phyloP scores from a whole-genome alignment of 1,140 invertebrate genomes.

The Stegodyphus dumicola region DNA sequence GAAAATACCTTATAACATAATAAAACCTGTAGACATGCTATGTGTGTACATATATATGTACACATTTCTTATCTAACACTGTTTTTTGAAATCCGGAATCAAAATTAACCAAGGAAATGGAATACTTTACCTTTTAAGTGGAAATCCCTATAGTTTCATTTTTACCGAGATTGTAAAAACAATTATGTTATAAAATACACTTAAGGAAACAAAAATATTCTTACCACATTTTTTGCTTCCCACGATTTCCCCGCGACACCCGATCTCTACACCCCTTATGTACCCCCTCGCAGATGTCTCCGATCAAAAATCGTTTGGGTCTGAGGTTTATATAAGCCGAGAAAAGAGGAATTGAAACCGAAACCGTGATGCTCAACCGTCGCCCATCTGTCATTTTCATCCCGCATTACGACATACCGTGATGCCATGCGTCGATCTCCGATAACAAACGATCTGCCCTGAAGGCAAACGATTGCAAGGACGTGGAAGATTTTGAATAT shows the following conservation, averaged over 20 bases:
- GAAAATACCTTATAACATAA: no score
- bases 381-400: slow-evolving; percentile 51
- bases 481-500: no score
- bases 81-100: no score
- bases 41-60: no score
- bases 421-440: slow-evolving; percentile 50
- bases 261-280: slow-evolving; percentile 16
- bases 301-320: slow-evolving; percentile 39
- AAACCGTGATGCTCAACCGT: slow-evolving; percentile 18
- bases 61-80: no score
- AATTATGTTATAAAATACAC: no score
- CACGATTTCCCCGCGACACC: slow-evolving; percentile 27
- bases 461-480: background rate
- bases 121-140: no score
- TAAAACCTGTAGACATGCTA: no score
- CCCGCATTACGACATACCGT: slow-evolving; percentile 30
- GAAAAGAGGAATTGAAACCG: slow-evolving; percentile 36
- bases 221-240: background rate
- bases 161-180: no score
- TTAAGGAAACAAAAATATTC: no score
- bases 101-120: no score
- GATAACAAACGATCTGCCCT: slow-evolving; percentile 1
- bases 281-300: slow-evolving; percentile 31
- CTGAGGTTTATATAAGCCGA: slow-evolving; percentile 7
- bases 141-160: no score